Percentiles rank a stretch among this genome's conserved stretches.
These are phyloP conservation scores for Gerris buenoi DNA, from an alignment of 1,140 invertebrate genomes.

Conservation along the genomic window DNA sequence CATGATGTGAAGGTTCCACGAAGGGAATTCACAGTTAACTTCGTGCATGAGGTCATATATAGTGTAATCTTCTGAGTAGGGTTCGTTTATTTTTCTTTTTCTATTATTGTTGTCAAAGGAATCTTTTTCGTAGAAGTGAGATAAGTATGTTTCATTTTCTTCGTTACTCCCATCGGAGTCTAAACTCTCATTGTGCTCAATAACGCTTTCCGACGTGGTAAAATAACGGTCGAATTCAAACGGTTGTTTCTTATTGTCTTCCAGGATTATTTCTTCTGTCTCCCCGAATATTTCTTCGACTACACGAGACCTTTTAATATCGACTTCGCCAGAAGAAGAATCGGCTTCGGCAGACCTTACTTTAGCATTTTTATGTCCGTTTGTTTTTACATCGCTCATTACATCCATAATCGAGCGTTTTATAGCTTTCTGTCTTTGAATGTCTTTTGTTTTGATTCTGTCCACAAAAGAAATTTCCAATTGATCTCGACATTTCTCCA, in stretches of 20 bases:
- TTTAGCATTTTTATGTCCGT: background rate
- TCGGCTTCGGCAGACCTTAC: too few species aligned
- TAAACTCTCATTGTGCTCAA: slow-evolving; percentile 1
- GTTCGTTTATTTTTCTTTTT: background rate
- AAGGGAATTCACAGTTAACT: background rate
- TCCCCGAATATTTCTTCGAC: background rate
- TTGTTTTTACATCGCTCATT: background rate
- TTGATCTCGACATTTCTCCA: background rate
- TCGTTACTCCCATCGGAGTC: background rate
- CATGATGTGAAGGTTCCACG: background rate
- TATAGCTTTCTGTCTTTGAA: too few species aligned
- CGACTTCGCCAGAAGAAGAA: too few species aligned
- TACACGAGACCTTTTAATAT: too few species aligned
- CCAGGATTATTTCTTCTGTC: too few species aligned
- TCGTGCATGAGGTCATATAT: background rate
- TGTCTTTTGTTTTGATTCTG: too few species aligned
- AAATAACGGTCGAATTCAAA: background rate
- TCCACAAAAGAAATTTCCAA: too few species aligned
- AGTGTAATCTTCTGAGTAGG: background rate
- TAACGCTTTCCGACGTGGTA: background rate
- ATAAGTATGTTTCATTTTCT: background rate
- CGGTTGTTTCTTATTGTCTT: background rate
- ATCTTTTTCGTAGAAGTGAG: background rate
- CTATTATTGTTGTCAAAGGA: background rate
- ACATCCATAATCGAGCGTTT: background rate